Percentiles rank a stretch among this genome's conserved stretches.
These are phyloP conservation scores for Liparis tanakae DNA, from an alignment of 2,797 vertebrate genomes.

Conservation along the genomic window DNA sequence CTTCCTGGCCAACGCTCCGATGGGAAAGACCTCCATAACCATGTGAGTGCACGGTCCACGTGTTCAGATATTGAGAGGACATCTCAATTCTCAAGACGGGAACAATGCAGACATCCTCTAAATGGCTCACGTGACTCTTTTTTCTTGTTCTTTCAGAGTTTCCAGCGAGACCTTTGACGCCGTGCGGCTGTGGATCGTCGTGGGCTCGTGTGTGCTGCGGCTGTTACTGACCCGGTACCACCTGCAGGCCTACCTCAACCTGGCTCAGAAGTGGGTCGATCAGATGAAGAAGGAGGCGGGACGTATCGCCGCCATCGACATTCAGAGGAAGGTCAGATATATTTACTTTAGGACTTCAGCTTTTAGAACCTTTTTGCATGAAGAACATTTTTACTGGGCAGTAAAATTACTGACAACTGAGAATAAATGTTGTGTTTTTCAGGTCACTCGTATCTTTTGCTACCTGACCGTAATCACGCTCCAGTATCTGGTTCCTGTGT, in stretches of 20 bases:
- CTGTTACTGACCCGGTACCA: slow-evolving; percentile 87
- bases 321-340: slow-evolving; percentile 89
- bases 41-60: slow-evolving; percentile 82
- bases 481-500: slow-evolving; percentile 91
- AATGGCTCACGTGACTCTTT: not conserved
- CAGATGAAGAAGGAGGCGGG: slow-evolving; percentile 92
- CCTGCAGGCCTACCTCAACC: slow-evolving; percentile 94
- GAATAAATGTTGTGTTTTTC: slow-evolving; percentile 11
- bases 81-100: not conserved
- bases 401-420: not conserved
- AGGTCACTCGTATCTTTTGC: slow-evolving; percentile 94
- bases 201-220: slow-evolving; percentile 85
- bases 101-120: not conserved
- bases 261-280: slow-evolving; percentile 91
- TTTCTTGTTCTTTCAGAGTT: slow-evolving; percentile 77
- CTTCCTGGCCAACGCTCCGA: slow-evolving; percentile 87
- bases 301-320: slow-evolving; percentile 89
- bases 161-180: slow-evolving; percentile 87
- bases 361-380: not conserved
- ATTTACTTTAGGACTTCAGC: not conserved
- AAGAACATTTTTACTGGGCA: not conserved
- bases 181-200: slow-evolving; percentile 88
- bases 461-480: slow-evolving; percentile 92
- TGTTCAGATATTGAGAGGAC: no score
- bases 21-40: slow-evolving; percentile 85